Conservation (phyloP, 1,140 invertebrate genomes). For the Drosophila rufa region DNA sequence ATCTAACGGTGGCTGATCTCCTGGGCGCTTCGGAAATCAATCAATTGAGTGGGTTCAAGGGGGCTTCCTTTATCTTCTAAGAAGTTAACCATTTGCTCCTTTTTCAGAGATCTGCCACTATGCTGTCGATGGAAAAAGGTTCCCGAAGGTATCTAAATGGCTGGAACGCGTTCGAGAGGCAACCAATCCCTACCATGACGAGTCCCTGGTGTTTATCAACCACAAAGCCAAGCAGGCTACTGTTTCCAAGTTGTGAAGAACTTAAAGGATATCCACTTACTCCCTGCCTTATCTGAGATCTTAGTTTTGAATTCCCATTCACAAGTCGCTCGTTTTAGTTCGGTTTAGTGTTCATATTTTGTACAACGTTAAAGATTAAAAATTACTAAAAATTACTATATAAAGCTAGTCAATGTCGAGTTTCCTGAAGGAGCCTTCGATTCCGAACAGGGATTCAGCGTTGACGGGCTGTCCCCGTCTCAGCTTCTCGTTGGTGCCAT, state of each 20-base stretch:
- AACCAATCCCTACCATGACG: slow-evolving; percentile 88
- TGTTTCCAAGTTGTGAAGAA: slow-evolving; percentile 39
- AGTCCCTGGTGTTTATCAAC: slow-evolving; percentile 84
- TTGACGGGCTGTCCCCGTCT: slow-evolving; percentile 87
- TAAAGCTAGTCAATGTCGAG: slow-evolving; percentile 85
- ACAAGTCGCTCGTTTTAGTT: slow-evolving; percentile 24
- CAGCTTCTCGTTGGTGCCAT: slow-evolving; percentile 87
- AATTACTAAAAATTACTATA: slow-evolving; percentile 28
- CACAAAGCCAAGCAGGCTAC: slow-evolving; percentile 41
- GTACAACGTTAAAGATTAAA: slow-evolving; percentile 39
- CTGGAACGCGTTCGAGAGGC: slow-evolving; percentile 87
- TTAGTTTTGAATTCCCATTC: not conserved
- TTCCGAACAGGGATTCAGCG: slow-evolving; percentile 87
- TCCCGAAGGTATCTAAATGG: slow-evolving; percentile 88
- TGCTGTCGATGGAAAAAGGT: slow-evolving; percentile 86
- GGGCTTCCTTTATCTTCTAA: not conserved
- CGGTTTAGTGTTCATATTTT: slow-evolving; percentile 47
- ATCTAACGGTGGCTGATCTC: slow-evolving; percentile 91
- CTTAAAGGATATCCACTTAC: no score
- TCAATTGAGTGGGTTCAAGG: slow-evolving; percentile 88
- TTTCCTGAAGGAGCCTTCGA: slow-evolving; percentile 89
- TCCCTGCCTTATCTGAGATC: no score
- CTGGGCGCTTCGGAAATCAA: slow-evolving; percentile 92
- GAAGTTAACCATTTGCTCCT: no score
- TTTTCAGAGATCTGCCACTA: slow-evolving; percentile 87